A percentile compares a stretch with the other conserved stretches of the same genome.
Conservation (phyloP, 30 jellyfish, hydroid and myxozoan genomes). For the Turritopsis rubra region DNA sequence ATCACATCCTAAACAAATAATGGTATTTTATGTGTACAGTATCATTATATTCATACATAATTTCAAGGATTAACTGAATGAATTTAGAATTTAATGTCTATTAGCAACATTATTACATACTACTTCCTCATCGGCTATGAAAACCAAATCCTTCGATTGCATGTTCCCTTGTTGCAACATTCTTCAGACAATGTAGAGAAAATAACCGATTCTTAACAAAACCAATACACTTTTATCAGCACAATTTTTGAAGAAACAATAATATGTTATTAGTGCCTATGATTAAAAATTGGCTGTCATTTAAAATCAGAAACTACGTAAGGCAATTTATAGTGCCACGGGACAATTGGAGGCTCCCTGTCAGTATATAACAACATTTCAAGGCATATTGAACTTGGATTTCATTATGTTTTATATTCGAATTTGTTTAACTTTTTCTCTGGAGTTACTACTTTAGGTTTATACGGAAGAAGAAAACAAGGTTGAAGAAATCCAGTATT, state of each 20-base stretch:
- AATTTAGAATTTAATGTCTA: neutral
- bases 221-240: neutral
- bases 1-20: neutral
- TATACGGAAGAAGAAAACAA: no score
- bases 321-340: neutral
- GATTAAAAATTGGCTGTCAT: neutral
- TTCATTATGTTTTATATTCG: no score
- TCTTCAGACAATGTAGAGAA: neutral
- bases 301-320: neutral
- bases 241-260: neutral
- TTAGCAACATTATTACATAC: neutral
- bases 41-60: neutral
- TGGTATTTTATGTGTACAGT: neutral
- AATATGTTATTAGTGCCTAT: no score
- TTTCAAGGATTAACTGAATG: neutral
- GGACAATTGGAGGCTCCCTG: no score
- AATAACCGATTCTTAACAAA: neutral
- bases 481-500: no score
- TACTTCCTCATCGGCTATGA: neutral
- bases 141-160: neutral
- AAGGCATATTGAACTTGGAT: no score
- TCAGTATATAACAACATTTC: no score
- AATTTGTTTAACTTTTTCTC: no score
- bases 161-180: neutral
- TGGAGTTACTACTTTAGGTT: no score